A percentile compares a stretch with the other conserved stretches of the same genome.
Evolutionary conservation across 2,888 invertebrate genomes (phyloP).

Genomic region (Dynastes maya): DNA sequence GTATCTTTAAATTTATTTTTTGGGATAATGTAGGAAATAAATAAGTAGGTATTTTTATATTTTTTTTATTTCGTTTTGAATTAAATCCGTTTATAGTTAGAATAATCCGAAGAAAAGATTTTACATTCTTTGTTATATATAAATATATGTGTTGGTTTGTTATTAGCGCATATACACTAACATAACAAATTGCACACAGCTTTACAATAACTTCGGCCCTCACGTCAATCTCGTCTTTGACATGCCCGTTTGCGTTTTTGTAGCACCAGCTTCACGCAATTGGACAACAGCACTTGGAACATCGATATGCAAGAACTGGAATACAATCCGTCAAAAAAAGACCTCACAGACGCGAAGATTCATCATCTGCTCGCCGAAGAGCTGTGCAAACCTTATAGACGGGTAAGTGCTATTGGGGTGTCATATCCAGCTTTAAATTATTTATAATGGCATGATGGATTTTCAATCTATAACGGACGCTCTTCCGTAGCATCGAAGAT

Average conservation of each 20-base stretch:
- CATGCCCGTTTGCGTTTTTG: constrained; percentile 58
- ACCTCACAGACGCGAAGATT: constrained; percentile 93
- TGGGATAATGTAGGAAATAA: too few species aligned
- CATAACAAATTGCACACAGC: constrained; percentile 29
- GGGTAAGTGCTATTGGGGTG: constrained; percentile 74
- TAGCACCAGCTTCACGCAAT: constrained; percentile 88
- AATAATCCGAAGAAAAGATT: too few species aligned
- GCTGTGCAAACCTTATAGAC: constrained; percentile 88
- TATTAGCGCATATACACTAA: not conserved
- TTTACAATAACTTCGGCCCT: constrained; percentile 23
- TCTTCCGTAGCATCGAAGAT: constrained; percentile 83
- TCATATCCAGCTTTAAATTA: constrained; percentile 12
- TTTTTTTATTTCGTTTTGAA: too few species aligned
- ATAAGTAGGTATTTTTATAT: too few species aligned
- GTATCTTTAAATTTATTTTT: too few species aligned
- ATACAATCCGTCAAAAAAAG: constrained; percentile 93
- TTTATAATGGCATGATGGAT: not conserved
- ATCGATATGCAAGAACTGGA: constrained; percentile 95
- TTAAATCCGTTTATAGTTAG: too few species aligned
- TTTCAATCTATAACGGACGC: not conserved
- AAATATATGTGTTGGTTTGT: too few species aligned
- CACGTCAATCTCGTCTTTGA: constrained; percentile 17
- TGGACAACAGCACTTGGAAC: constrained; percentile 90
- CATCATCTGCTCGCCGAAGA: constrained; percentile 94
- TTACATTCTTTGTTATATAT: too few species aligned